phyloP scores from a whole-genome alignment of 2,113 vertebrate species.

The Sinocyclocheilus grahami region DNA sequence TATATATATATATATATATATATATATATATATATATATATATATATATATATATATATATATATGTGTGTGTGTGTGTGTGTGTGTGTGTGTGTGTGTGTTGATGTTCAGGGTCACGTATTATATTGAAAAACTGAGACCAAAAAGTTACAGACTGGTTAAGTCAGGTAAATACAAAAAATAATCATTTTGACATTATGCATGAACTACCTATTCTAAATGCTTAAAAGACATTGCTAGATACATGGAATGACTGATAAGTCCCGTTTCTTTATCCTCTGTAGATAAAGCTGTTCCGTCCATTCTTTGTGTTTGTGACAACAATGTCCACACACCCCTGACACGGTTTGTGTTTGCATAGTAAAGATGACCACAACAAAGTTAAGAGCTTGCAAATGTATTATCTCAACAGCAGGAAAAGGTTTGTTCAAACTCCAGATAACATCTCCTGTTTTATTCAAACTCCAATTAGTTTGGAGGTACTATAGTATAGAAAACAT shows the following conservation, averaged over 20 bases:
- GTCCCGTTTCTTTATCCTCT: neutral
- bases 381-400: slow-evolving; percentile 16
- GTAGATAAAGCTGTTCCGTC: neutral
- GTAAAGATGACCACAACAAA: slow-evolving; percentile 15
- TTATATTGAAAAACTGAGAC: neutral
- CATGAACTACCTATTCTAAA: neutral
- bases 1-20: no score
- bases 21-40: no score
- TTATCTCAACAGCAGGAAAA: slow-evolving; percentile 18
- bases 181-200: neutral
- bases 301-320: slow-evolving; percentile 32
- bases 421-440: slow-evolving; percentile 11
- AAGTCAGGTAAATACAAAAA: neutral
- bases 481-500: neutral
- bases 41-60: no score
- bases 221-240: neutral
- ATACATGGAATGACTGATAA: neutral
- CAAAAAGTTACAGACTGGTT: neutral
- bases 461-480: neutral
- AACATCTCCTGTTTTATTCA: slow-evolving; percentile 11
- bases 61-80: no score
- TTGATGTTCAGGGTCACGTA: no score
- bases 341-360: slow-evolving; percentile 22
- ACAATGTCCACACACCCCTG: slow-evolving; percentile 30
- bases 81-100: no score